phyloP scores from a whole-genome alignment of 1,140 invertebrate genomes.

The Bombus fervidus region DNA sequence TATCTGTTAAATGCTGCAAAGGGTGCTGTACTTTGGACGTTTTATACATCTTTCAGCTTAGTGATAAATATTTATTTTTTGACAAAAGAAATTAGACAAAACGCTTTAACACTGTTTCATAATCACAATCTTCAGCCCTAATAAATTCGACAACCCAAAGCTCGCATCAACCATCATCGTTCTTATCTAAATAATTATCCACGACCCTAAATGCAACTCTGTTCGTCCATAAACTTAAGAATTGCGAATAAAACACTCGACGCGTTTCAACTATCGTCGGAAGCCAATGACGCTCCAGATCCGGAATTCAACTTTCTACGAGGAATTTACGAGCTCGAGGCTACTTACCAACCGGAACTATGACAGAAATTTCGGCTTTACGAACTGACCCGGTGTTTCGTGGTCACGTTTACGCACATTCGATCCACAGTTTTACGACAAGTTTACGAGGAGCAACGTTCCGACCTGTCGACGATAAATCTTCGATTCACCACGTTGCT shows the following conservation, averaged over 20 bases:
- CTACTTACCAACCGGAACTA: not conserved
- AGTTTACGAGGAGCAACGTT: conserved; percentile 27
- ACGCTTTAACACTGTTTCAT: no score
- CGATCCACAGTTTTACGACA: conserved; percentile 19
- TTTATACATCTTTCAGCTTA: no score
- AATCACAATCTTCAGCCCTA: no score
- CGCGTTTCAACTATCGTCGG: not conserved
- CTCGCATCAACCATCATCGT: not conserved
- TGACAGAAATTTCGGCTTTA: conserved; percentile 22
- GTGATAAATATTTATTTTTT: no score
- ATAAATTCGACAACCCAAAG: no score
- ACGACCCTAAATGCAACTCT: not conserved
- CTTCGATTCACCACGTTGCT: not conserved
- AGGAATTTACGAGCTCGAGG: not conserved
- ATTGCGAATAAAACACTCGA: not conserved
- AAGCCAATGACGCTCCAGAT: no score
- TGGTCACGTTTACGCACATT: not conserved
- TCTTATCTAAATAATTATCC: not conserved
- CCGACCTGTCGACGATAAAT: conserved; percentile 55
- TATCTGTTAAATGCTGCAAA: no score
- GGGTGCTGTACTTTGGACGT: no score
- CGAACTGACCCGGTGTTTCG: not conserved
- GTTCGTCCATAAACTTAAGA: not conserved
- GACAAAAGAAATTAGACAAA: no score
- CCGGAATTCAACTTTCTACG: not conserved